Percentiles rank a stretch among this genome's conserved stretches.
Evolutionary conservation across 2,113 vertebrate genomes (phyloP).

Genomic region (Eleginops maclovinus): DNA sequence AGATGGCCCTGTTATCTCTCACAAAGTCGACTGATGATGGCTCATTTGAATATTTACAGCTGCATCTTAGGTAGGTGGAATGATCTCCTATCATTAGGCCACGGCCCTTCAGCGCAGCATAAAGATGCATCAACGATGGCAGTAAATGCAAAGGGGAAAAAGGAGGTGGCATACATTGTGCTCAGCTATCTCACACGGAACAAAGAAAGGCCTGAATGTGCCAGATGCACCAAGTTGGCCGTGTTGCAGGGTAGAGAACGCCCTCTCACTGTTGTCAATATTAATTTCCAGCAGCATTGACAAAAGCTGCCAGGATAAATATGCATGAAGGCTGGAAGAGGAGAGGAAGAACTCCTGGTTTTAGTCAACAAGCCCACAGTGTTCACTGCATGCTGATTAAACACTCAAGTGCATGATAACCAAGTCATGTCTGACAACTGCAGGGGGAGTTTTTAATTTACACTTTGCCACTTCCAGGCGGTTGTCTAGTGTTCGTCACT

Average conservation of each 20-base stretch:
- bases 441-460: slow-evolving; percentile 74
- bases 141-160: slow-evolving; percentile 41
- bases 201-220: slow-evolving; percentile 29
- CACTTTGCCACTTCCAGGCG: slow-evolving; percentile 63
- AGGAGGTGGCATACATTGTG: slow-evolving; percentile 2
- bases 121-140: slow-evolving; percentile 64
- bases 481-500: slow-evolving; percentile 68
- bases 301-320: slow-evolving; percentile 63
- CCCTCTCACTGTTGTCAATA: slow-evolving; percentile 62
- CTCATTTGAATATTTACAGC: slow-evolving; percentile 83
- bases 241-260: slow-evolving; percentile 39
- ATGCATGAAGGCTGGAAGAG: slow-evolving; percentile 58
- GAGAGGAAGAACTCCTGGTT: slow-evolving; percentile 57
- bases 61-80: slow-evolving; percentile 61
- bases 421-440: slow-evolving; percentile 75
- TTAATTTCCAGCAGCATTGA: slow-evolving; percentile 66
- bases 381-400: slow-evolving; percentile 75
- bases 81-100: slow-evolving; percentile 76
- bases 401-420: slow-evolving; percentile 69
- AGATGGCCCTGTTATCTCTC: slow-evolving; percentile 70
- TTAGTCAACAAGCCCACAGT: slow-evolving; percentile 66
- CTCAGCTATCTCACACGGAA: neutral
- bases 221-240: slow-evolving; percentile 37
- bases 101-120: slow-evolving; percentile 55
- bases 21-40: slow-evolving; percentile 69